Conservation (phyloP, 2,113 vertebrate genomes). For the Epinephelus lanceolatus region DNA sequence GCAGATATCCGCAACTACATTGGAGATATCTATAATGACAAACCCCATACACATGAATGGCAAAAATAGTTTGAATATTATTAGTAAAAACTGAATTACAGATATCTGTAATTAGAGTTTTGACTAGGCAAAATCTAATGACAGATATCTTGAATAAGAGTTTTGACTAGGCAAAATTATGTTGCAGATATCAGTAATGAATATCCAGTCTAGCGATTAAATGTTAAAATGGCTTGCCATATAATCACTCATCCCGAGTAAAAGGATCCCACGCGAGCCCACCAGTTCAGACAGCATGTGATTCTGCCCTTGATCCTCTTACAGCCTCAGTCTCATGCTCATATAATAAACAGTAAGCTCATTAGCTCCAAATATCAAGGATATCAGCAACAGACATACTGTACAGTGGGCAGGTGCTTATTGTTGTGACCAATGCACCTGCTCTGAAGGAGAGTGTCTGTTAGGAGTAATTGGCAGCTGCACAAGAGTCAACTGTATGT, state of each 20-base stretch:
- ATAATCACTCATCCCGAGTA: background rate
- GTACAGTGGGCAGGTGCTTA: background rate
- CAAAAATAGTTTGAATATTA: too few relatives aligned
- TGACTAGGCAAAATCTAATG: too few relatives aligned
- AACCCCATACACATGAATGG: too few relatives aligned
- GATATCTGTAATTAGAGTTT: too few relatives aligned
- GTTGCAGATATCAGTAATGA: too few relatives aligned
- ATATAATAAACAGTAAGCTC: constrained; percentile 32
- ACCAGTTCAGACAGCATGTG: constrained; percentile 48
- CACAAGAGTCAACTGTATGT: background rate
- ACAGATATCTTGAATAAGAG: too few relatives aligned
- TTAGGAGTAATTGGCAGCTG: background rate
- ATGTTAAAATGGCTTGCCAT: too few relatives aligned
- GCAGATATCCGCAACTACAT: too few relatives aligned
- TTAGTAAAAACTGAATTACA: too few relatives aligned
- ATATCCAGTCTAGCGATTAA: too few relatives aligned
- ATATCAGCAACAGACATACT: background rate
- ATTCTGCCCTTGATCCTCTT: constrained; percentile 53
- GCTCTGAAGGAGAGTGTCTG: background rate
- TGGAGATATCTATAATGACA: too few relatives aligned
- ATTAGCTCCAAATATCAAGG: constrained; percentile 10
- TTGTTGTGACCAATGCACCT: background rate
- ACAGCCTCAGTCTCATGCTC: constrained; percentile 18
- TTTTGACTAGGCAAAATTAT: too few relatives aligned
- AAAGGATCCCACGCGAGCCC: background rate